These are phyloP conservation scores for Phrynocephalus guinanensis DNA, from an alignment of 2,797 vertebrate genomes.

Conservation along the genomic window DNA sequence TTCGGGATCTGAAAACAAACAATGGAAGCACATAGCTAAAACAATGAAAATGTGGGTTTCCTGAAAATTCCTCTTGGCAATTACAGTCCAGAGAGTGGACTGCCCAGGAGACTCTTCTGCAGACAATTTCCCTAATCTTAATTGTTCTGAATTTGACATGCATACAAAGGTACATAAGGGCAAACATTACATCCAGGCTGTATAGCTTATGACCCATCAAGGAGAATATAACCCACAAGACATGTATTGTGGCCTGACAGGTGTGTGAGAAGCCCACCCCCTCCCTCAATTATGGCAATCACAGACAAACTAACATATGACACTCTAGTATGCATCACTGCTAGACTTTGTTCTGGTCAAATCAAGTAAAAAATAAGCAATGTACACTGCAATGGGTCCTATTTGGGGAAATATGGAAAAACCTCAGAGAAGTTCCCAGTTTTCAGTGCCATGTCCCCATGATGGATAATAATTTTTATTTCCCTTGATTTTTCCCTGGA, in stretches of 20 bases:
- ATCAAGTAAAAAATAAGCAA: no score
- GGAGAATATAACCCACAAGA: background rate
- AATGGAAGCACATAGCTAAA: conserved; percentile 40
- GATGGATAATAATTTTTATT: no score
- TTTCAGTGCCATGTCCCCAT: background rate
- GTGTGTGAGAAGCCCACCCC: no score
- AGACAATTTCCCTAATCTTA: conserved; percentile 11
- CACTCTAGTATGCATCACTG: background rate
- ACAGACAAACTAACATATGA: background rate
- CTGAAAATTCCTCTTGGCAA: background rate
- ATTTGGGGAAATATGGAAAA: background rate
- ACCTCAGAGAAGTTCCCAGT: no score
- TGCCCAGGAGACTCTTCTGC: background rate
- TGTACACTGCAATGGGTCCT: no score
- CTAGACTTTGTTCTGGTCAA: background rate
- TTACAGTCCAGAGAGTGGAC: background rate
- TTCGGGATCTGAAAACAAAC: conserved; percentile 49
- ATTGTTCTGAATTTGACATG: conserved; percentile 3
- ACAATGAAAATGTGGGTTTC: conserved; percentile 10
- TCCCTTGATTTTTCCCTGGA: no score
- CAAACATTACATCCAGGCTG: background rate
- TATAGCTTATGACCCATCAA: background rate
- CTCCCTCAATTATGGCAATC: background rate
- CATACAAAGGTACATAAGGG: background rate
- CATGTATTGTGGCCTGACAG: background rate